Evolutionary conservation across 2,797 vertebrate species (phyloP), one percentile per base, ranked within the genome.

Genomic region (Paguma larvata): DNA sequence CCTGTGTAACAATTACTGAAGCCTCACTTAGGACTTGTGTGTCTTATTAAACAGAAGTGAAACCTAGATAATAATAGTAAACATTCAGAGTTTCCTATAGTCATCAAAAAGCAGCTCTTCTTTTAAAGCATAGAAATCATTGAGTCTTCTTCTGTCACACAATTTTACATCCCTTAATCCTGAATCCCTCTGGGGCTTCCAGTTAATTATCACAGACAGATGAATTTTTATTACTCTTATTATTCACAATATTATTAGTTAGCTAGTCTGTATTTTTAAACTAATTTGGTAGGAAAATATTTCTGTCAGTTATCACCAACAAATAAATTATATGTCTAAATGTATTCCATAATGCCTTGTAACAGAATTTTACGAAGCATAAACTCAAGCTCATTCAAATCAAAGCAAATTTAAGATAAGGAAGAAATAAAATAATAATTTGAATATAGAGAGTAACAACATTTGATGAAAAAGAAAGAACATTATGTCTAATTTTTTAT

Each of bases 221-320:
- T 94, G 41, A 87, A 94, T 93, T 97, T 98, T 96, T 97, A 96
- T 97, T 96, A 82, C 59, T 84, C 93, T 90, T 91, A 23, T 96
- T 96, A 95, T 93, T 93, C 96, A 97, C 63, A 89, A 48, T 85
- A 75, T 86, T 93, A 91, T 63, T 72, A 97, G 96, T 97, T 97
- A 96, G n/a, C 32, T 78, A 38, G 83, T 89, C 27, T 15, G 68
- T 53, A 95, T 84, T 94, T 95, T 93, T 4, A 82, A 93, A 91
- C 46, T 93, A 92, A 93, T 96, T 96, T 97, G 70, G 95, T 89
- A 77, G 38, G 53, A 44, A 95, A 92, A 96, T 96, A 95, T 94
- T 93, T 95, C 84, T 86, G 32, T 92, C 46, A 80, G 85, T 96
- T 96, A 95, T 68, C 12, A 79, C 75, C 32, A 93, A 86, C 27